Evolutionary conservation across 2,797 vertebrate genomes (phyloP).

Genomic region (Sebastes goodei): DNA sequence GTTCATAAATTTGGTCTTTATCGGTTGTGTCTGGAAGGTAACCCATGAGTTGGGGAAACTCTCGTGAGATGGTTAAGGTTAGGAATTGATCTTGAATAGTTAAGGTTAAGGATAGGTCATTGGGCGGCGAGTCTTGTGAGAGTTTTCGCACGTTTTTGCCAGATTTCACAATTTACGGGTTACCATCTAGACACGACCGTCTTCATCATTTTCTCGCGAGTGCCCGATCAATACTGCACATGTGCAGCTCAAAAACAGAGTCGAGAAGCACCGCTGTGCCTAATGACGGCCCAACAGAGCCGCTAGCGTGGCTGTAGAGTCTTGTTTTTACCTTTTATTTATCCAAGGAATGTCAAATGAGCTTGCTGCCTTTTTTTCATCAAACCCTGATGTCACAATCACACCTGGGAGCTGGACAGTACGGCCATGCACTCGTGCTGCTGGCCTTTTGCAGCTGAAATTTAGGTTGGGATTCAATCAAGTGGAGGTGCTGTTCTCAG

Average conservation of each 20-base stretch:
- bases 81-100: too few species aligned
- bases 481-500: conserved; percentile 55
- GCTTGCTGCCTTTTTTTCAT: neutral
- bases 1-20: too few species aligned
- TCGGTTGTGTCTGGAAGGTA: too few species aligned
- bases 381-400: conserved; percentile 10
- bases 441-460: conserved; percentile 25
- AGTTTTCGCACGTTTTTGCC: too few species aligned
- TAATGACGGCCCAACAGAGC: neutral
- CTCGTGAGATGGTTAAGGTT: rapidly evolving
- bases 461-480: conserved; percentile 51
- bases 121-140: too few species aligned
- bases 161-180: too few species aligned
- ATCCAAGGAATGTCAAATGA: neutral
- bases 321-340: conserved; percentile 3
- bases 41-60: too few species aligned
- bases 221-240: rapidly evolving
- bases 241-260: too few species aligned
- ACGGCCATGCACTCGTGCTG: neutral
- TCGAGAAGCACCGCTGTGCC: neutral
- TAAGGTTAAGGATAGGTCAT: too few species aligned
- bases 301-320: neutral
- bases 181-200: too few species aligned
- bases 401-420: conserved; percentile 8
- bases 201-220: too few species aligned